These are phyloP conservation scores for Menura novaehollandiae DNA, from an alignment of 2,113 vertebrate genomes.

Conservation along the genomic window DNA sequence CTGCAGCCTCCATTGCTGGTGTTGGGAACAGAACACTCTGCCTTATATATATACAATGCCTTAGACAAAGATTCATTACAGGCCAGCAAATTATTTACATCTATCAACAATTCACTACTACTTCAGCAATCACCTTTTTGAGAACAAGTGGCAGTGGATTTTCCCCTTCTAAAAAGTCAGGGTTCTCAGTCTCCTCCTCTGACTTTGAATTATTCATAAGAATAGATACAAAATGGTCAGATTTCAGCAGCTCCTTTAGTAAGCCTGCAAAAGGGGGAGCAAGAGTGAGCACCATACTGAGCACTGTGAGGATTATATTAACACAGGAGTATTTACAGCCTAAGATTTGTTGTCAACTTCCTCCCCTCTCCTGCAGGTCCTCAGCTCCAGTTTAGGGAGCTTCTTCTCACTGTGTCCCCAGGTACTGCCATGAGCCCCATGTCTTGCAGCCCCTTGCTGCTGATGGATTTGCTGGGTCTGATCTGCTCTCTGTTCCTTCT, in stretches of 20 bases:
- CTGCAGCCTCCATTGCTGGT: neutral
- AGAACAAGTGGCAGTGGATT: conserved; percentile 85
- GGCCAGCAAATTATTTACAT: neutral
- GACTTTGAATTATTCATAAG: conserved; percentile 80
- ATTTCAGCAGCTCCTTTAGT: conserved; percentile 85
- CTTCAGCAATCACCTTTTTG: conserved; percentile 83
- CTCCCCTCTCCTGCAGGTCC: neutral
- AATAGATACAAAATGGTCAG: conserved; percentile 79
- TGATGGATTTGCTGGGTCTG: neutral
- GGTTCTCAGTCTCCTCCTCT: conserved; percentile 42
- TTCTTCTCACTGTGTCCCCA: neutral
- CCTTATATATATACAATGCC: neutral
- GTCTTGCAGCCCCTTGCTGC: neutral
- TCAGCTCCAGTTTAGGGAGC: neutral
- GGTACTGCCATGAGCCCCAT: neutral
- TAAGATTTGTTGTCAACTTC: neutral
- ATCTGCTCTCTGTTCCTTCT: neutral
- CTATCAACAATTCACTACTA: neutral
- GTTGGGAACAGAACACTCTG: neutral
- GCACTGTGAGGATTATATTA: neutral
- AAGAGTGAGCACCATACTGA: neutral
- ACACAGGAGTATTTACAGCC: neutral
- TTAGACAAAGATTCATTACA: neutral
- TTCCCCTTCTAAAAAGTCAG: conserved; percentile 45
- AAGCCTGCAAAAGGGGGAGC: conserved; percentile 70